Evolutionary conservation across 92 coral and sea anemone species (phyloP).

Genomic region (Umimayanthus chanpuru): DNA sequence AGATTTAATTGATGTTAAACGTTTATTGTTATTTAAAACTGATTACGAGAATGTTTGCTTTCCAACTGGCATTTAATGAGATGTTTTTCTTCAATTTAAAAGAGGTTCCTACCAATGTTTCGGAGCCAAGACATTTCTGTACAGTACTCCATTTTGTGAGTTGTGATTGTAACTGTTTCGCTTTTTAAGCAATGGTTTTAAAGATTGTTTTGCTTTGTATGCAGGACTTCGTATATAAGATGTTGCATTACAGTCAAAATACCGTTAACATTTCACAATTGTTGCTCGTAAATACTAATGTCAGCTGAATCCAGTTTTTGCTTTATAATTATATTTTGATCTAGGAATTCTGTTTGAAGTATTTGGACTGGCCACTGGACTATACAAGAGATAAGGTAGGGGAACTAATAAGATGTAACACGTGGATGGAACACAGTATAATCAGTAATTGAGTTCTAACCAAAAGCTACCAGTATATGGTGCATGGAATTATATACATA

Average conservation of each 20-base stretch:
- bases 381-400: constrained; percentile 81
- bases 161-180: neutral
- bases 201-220: neutral
- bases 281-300: neutral
- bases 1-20: too few relatives aligned
- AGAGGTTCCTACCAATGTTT: too few relatives aligned
- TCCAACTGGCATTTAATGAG: too few relatives aligned
- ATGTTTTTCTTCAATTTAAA: too few relatives aligned
- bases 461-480: too few relatives aligned
- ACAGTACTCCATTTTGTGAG: neutral
- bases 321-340: neutral
- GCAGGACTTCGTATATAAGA: neutral
- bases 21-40: too few relatives aligned
- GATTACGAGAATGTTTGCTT: too few relatives aligned
- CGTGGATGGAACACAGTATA: neutral
- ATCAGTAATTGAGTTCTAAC: neutral
- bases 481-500: too few relatives aligned
- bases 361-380: constrained; percentile 95
- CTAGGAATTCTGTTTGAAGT: constrained; percentile 86
- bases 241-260: too few relatives aligned
- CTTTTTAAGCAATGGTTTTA: neutral
- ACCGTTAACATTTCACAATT: neutral
- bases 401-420: neutral
- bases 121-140: too few relatives aligned
- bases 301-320: neutral